A percentile compares a stretch with the other conserved stretches of the same genome.
Evolutionary conservation across 2,888 invertebrate genomes (phyloP).

Genomic region (Lampropteryx suffumata): DNA sequence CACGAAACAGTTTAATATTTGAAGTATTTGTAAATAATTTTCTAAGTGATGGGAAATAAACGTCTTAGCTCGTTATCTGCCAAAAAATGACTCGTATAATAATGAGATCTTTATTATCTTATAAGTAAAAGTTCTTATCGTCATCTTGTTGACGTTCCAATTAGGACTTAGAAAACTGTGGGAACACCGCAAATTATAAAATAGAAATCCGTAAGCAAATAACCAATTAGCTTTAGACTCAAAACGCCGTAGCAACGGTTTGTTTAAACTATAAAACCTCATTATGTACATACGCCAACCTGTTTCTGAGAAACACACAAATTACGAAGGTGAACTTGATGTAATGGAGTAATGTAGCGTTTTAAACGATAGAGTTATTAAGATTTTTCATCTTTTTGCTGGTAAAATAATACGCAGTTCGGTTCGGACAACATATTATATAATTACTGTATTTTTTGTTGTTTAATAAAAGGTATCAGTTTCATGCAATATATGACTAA

Average conservation of each 20-base stretch:
- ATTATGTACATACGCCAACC: conserved; percentile 48
- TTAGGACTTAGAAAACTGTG: conserved; percentile 11
- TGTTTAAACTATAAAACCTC: conserved; percentile 41
- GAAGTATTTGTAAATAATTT: too few relatives aligned
- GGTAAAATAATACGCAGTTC: conserved; percentile 16
- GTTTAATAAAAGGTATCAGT: too few relatives aligned
- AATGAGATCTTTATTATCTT: not conserved
- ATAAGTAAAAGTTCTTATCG: conserved; percentile 8
- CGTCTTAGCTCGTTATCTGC: too few relatives aligned
- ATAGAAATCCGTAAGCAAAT: conserved; percentile 18
- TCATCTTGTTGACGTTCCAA: conserved; percentile 8
- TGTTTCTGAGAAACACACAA: conserved; percentile 67
- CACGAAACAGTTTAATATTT: too few relatives aligned
- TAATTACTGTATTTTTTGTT: not conserved
- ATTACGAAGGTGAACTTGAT: conserved; percentile 69
- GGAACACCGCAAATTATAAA: conserved; percentile 28
- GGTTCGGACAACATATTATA: too few relatives aligned
- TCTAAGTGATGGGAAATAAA: too few relatives aligned
- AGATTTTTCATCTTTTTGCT: conserved; percentile 50
- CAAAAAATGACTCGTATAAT: too few relatives aligned
- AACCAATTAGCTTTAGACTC: conserved; percentile 30
- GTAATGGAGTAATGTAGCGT: conserved; percentile 43
- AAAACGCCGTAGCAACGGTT: conserved; percentile 11
- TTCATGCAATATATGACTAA: too few relatives aligned
- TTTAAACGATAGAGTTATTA: conserved; percentile 51